phyloP scores from a whole-genome alignment of 2,797 vertebrate genomes.

The Myripristis murdjan region DNA sequence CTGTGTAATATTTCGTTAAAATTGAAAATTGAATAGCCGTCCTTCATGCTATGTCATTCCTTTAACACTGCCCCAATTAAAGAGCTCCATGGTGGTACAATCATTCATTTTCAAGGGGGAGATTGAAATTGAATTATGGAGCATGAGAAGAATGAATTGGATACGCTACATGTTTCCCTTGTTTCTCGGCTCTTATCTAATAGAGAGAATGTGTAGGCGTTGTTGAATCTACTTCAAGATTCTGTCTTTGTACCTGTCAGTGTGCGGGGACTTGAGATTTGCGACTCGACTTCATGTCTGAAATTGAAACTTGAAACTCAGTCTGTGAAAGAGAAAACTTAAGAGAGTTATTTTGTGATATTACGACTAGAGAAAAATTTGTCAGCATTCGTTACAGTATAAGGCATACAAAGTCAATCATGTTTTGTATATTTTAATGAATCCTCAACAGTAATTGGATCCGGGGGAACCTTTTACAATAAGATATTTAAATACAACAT shows the following conservation, averaged over 20 bases:
- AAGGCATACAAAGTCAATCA: no score
- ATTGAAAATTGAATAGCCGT: slow-evolving; percentile 85
- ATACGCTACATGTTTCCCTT: slow-evolving; percentile 67
- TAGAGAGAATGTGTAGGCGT: slow-evolving; percentile 32
- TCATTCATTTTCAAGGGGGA: slow-evolving; percentile 76
- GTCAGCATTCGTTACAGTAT: not conserved
- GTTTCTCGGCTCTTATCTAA: slow-evolving; percentile 67
- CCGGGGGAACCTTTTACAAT: no score
- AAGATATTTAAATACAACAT: not conserved
- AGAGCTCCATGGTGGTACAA: slow-evolving; percentile 69
- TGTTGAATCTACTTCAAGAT: slow-evolving; percentile 33
- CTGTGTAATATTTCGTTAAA: slow-evolving; percentile 80
- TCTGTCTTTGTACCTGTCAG: not conserved
- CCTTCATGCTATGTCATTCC: slow-evolving; percentile 79
- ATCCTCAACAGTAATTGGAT: no score
- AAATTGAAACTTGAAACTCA: slow-evolving; percentile 12
- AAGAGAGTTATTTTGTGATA: not conserved
- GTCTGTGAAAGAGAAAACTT: not conserved
- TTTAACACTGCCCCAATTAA: slow-evolving; percentile 80
- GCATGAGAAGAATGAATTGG: slow-evolving; percentile 80
- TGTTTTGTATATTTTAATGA: not conserved
- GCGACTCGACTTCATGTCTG: slow-evolving; percentile 5
- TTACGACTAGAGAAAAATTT: not conserved
- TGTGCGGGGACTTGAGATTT: slow-evolving; percentile 13
- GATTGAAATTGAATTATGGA: slow-evolving; percentile 80